phyloP scores from a whole-genome alignment of 2,888 invertebrate species.

The Oscheius onirici region DNA sequence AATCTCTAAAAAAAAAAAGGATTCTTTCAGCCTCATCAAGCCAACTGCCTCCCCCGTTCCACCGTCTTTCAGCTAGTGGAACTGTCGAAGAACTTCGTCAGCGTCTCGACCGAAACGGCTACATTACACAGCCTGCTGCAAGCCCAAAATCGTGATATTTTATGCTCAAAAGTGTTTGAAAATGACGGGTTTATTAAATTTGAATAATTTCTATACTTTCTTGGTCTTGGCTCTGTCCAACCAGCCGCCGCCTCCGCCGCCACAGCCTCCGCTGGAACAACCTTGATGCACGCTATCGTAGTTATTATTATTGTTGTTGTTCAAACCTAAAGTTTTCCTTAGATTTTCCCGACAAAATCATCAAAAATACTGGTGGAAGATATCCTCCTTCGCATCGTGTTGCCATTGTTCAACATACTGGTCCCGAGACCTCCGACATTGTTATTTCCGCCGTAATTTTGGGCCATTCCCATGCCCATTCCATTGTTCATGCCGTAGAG shows the following conservation, averaged over 20 bases:
- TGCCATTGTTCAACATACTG: constrained; percentile 32
- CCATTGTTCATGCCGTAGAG: constrained; percentile 9
- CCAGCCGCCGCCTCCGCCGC: constrained; percentile 14
- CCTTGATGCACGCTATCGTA: constrained; percentile 21
- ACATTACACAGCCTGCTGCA: constrained; percentile 43
- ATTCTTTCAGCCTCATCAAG: constrained; percentile 30
- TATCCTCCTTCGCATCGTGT: constrained; percentile 28
- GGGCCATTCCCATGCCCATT: constrained; percentile 5
- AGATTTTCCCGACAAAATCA: background rate
- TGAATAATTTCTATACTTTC: background rate
- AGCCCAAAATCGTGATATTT: background rate
- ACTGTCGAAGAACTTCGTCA: constrained; percentile 66
- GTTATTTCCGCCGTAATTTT: background rate
- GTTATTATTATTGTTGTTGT: background rate
- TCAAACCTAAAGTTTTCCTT: too few relatives aligned
- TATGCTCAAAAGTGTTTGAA: background rate
- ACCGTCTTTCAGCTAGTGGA: constrained; percentile 48
- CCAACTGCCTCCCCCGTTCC: constrained; percentile 35
- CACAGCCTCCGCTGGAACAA: constrained; percentile 26
- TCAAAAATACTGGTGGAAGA: constrained; percentile 8
- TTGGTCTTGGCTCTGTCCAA: constrained; percentile 20
- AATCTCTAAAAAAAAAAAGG: background rate
- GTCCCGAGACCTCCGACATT: constrained; percentile 7
- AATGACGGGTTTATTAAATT: constrained; percentile 12
- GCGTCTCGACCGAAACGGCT: constrained; percentile 68